A percentile compares a stretch with the other conserved stretches of the same genome.
These are phyloP conservation scores for Halocynthia roretzi DNA, from an alignment of 23 tunicate genomes.

Conservation along the genomic window DNA sequence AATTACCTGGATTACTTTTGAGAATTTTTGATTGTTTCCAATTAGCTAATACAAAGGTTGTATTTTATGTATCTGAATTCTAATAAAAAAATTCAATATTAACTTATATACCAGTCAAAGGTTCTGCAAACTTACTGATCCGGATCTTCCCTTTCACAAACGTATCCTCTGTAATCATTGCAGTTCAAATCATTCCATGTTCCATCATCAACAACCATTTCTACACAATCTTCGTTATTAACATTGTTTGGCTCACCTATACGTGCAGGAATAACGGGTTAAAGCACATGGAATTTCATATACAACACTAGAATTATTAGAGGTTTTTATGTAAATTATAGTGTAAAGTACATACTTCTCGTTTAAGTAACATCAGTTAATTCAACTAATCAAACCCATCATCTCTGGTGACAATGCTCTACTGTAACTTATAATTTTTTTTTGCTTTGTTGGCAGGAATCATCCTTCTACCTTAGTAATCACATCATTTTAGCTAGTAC, in stretches of 20 bases:
- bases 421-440: too few species aligned
- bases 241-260: slow-evolving; percentile 72
- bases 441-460: too few species aligned
- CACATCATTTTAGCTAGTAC: too few species aligned
- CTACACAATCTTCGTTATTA: slow-evolving; percentile 57
- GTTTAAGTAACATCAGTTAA: too few species aligned
- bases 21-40: too few species aligned
- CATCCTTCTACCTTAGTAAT: too few species aligned
- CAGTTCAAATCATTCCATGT: slow-evolving; percentile 69
- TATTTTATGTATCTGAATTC: too few species aligned
- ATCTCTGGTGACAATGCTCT: too few species aligned
- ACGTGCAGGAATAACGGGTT: neutral
- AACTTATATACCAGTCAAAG: neutral
- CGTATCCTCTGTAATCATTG: slow-evolving; percentile 27
- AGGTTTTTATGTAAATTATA: neutral
- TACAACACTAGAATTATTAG: neutral
- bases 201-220: slow-evolving; percentile 35
- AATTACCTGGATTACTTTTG: too few species aligned
- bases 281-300: neutral
- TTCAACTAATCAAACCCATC: too few species aligned
- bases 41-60: too few species aligned
- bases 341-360: too few species aligned
- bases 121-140: slow-evolving; percentile 32
- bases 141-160: slow-evolving; percentile 65
- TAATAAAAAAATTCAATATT: neutral